A percentile compares a stretch with the other conserved stretches of the same genome.
Evolutionary conservation across 2,797 vertebrate genomes (phyloP).

Genomic region (Pangasius djambal): DNA sequence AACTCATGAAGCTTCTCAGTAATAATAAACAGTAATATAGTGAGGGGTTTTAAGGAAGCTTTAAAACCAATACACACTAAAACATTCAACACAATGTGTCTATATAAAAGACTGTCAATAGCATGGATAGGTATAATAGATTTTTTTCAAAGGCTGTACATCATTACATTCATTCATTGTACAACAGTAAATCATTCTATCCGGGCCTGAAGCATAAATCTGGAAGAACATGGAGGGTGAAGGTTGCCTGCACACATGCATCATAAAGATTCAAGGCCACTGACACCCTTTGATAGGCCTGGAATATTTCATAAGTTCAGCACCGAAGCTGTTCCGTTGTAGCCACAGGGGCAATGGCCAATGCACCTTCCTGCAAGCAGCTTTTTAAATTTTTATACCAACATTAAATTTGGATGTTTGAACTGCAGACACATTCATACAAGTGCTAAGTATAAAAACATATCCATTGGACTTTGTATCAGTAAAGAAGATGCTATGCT

Average conservation of each 20-base stretch:
- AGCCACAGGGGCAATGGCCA: neutral
- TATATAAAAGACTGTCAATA: neutral
- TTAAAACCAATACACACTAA: neutral
- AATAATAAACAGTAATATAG: neutral
- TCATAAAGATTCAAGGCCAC: conserved; percentile 39
- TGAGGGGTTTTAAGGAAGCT: neutral
- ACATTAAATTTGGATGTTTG: neutral
- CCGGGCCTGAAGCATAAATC: conserved; percentile 5
- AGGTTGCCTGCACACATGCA: neutral
- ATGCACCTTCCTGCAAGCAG: neutral
- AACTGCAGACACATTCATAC: neutral
- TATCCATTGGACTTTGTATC: neutral
- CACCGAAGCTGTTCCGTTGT: neutral
- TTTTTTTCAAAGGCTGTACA: neutral
- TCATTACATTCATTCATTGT: too few relatives aligned
- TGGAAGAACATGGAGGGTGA: neutral
- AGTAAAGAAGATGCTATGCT: neutral
- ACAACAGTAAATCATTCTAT: neutral
- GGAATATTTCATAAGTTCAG: conserved; percentile 21
- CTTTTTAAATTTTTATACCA: neutral
- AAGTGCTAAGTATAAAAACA: too few relatives aligned
- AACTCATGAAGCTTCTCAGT: neutral
- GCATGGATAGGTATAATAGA: neutral
- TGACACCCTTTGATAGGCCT: conserved; percentile 28
- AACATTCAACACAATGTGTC: neutral